Conservation (phyloP, 2,888 invertebrate species). For the Acrobasis consociella region DNA sequence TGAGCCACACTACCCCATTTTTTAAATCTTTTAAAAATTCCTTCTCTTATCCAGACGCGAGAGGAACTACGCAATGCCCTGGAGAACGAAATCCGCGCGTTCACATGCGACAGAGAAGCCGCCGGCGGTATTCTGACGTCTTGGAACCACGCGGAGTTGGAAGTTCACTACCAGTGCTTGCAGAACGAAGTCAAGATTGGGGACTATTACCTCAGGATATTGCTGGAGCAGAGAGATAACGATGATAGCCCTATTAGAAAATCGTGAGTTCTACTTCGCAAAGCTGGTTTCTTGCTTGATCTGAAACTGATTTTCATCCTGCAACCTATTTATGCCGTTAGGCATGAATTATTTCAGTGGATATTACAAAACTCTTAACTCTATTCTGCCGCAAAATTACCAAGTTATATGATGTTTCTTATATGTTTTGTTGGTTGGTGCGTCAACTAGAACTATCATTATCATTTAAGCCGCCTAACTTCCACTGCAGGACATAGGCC, state of each 20-base stretch:
- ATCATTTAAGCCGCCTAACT: too few species aligned
- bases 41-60: constrained; percentile 85
- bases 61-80: constrained; percentile 96
- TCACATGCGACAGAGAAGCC: constrained; percentile 94
- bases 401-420: too few species aligned
- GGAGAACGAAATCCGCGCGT: constrained; percentile 95
- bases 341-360: too few species aligned
- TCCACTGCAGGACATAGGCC: too few species aligned
- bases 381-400: too few species aligned
- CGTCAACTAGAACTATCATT: too few species aligned
- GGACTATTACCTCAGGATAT: constrained; percentile 97
- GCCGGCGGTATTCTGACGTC: constrained; percentile 92
- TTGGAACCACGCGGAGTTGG: constrained; percentile 99
- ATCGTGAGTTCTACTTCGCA: constrained; percentile 86
- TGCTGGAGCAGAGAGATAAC: constrained; percentile 95
- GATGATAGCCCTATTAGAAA: constrained; percentile 93
- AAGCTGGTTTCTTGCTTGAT: too few species aligned
- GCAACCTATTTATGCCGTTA: too few species aligned
- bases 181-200: constrained; percentile 99
- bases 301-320: too few species aligned
- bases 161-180: constrained; percentile 96
- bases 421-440: neutral
- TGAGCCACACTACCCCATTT: too few species aligned
- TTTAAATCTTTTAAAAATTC: neutral
- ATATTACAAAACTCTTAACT: too few species aligned